These are phyloP conservation scores for Datnioides undecimradiatus DNA, from an alignment of 2,113 vertebrate genomes.

Conservation along the genomic window DNA sequence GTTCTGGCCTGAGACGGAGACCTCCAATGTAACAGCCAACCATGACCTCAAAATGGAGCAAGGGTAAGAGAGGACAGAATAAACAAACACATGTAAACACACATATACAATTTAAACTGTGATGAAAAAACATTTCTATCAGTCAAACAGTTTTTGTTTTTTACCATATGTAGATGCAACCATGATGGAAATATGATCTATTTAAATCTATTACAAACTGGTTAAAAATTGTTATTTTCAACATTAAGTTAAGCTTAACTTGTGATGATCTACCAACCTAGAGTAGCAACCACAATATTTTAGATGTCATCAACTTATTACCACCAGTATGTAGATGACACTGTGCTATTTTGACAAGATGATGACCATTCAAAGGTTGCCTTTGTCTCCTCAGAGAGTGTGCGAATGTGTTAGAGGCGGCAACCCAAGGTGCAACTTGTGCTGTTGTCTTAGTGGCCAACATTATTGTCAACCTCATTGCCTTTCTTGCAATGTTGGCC, in stretches of 20 bases:
- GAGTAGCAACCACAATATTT: not conserved
- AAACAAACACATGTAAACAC: not conserved
- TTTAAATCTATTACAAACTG: too few relatives aligned
- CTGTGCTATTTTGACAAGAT: not conserved
- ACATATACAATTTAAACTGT: not conserved
- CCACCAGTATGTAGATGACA: not conserved
- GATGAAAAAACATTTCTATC: not conserved
- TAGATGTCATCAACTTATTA: not conserved
- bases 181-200: not conserved
- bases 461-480: conserved; percentile 86
- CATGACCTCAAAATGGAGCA: conserved; percentile 78
- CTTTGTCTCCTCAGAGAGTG: conserved; percentile 78
- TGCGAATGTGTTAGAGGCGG: conserved; percentile 88
- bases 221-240: not conserved
- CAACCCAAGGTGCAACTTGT: conserved; percentile 85
- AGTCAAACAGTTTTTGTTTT: too few relatives aligned
- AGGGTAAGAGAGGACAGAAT: conserved; percentile 77
- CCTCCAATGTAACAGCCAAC: conserved; percentile 65
- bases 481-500: conserved; percentile 88
- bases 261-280: not conserved
- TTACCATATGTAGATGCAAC: too few relatives aligned
- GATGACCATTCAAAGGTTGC: not conserved
- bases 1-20: conserved; percentile 92
- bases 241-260: not conserved
- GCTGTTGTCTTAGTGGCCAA: conserved; percentile 85